Conservation (phyloP, 2,113 vertebrate genomes). For the Lophius piscatorius region DNA sequence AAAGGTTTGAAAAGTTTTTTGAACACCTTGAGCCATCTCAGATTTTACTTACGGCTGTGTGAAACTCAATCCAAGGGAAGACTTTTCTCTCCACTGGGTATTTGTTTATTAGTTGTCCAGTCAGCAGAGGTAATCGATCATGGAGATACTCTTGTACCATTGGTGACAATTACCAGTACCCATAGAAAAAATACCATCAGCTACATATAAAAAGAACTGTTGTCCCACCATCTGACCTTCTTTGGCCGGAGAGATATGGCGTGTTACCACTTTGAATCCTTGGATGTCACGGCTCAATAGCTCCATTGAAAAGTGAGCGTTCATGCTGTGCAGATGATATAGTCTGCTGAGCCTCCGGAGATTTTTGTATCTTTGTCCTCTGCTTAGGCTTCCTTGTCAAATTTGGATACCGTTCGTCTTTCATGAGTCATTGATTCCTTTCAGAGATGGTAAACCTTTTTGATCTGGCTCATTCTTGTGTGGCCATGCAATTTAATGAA, state of each 20-base stretch:
- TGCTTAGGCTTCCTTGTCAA: conserved; percentile 45
- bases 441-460: conserved; percentile 54
- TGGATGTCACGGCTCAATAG: conserved; percentile 49
- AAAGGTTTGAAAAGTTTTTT: background rate
- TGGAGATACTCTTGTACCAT: too few relatives aligned
- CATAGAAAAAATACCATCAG: background rate
- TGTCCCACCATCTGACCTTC: too few relatives aligned
- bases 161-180: background rate
- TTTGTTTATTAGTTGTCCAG: too few relatives aligned
- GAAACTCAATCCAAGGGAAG: too few relatives aligned
- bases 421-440: conserved; percentile 67
- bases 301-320: conserved; percentile 52
- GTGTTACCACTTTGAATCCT: conserved; percentile 46
- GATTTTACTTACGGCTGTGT: too few relatives aligned
- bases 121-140: too few relatives aligned
- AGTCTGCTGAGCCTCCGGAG: conserved; percentile 54
- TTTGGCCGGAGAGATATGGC: conserved; percentile 27
- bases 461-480: conserved; percentile 45
- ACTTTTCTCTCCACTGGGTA: too few relatives aligned
- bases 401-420: conserved; percentile 59
- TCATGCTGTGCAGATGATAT: conserved; percentile 61
- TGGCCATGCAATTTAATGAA: conserved; percentile 49
- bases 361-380: conserved; percentile 47
- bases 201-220: conserved; percentile 2
- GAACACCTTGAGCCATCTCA: too few relatives aligned